Evolutionary conservation across 2,113 vertebrate genomes (phyloP).

Genomic region (Periophthalmodon schlosseri): DNA sequence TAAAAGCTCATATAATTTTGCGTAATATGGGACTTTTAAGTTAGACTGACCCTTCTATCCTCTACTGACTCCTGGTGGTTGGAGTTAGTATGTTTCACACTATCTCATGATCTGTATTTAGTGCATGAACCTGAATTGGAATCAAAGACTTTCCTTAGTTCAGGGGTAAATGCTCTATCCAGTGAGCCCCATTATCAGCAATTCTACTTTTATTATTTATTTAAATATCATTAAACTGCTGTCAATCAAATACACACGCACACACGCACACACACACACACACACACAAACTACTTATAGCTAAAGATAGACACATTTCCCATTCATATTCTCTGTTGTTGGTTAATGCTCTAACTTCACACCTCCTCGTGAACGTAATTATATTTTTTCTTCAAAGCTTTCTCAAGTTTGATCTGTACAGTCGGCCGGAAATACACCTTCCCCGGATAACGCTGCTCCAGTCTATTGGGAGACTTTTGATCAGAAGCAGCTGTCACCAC

Average conservation of each 20-base stretch:
- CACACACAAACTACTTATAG: too few relatives aligned
- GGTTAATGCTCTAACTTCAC: background rate
- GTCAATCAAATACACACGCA: background rate
- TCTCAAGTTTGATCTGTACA: conserved; percentile 45
- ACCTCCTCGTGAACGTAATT: background rate
- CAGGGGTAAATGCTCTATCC: too few relatives aligned
- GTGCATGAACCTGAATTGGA: too few relatives aligned
- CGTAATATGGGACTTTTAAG: too few relatives aligned
- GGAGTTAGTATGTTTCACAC: background rate
- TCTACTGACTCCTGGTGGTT: background rate
- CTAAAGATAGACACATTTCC: background rate
- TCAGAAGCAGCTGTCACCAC: conserved; percentile 77
- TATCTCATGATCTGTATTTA: background rate
- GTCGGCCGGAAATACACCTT: conserved; percentile 48
- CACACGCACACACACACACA: too few relatives aligned
- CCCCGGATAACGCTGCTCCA: conserved; percentile 37
- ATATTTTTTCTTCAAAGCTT: conserved; percentile 55
- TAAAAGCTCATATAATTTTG: too few relatives aligned
- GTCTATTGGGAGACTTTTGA: conserved; percentile 72
- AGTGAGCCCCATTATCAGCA: too few relatives aligned
- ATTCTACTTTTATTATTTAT: background rate
- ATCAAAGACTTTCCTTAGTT: too few relatives aligned
- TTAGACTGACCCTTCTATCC: background rate
- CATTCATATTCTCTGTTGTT: background rate
- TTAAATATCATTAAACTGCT: background rate